Percentiles rank a stretch among this genome's conserved stretches.
These are phyloP conservation scores for Macrotis lagotis DNA, from an alignment of 2,113 vertebrate genomes.

Conservation along the genomic window DNA sequence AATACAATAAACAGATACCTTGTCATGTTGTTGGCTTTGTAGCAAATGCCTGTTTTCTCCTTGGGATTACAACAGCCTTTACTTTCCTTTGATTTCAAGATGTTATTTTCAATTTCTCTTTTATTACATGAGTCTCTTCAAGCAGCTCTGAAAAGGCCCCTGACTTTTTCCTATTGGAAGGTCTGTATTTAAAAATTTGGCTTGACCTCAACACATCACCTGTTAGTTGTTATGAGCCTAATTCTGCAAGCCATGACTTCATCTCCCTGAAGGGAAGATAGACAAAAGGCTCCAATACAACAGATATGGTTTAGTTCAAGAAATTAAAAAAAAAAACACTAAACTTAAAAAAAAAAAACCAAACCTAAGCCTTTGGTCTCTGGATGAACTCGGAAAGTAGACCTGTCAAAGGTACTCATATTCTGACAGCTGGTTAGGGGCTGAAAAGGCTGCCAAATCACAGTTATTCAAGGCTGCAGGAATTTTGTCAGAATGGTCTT, in stretches of 20 bases:
- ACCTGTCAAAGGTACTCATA: constrained; percentile 69
- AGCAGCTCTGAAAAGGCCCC: constrained; percentile 60
- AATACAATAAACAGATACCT: constrained; percentile 79
- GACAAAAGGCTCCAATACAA: constrained; percentile 71
- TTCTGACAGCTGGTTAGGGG: constrained; percentile 62
- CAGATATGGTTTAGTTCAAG: constrained; percentile 66
- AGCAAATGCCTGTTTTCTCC: constrained; percentile 78
- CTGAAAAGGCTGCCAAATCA: constrained; percentile 58
- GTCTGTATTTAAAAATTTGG: constrained; percentile 74
- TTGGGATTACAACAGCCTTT: constrained; percentile 76
- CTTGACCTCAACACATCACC: constrained; percentile 79
- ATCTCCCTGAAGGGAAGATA: constrained; percentile 82
- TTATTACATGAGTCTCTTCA: constrained; percentile 72
- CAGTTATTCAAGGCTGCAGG: constrained; percentile 52
- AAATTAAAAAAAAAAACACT: constrained; percentile 4
- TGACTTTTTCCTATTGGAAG: constrained; percentile 73
- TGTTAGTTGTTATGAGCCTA: constrained; percentile 85
- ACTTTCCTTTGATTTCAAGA: constrained; percentile 79
- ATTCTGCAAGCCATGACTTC: constrained; percentile 85
- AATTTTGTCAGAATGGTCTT: constrained; percentile 54
- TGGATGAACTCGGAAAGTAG: constrained; percentile 71
- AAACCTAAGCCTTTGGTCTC: constrained; percentile 61
- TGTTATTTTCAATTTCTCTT: constrained; percentile 77
- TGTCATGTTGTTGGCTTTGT: constrained; percentile 76
- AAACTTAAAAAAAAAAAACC: not conserved